phyloP scores from a whole-genome alignment of 1,140 invertebrate genomes.

The Zelostemma sp. region DNA sequence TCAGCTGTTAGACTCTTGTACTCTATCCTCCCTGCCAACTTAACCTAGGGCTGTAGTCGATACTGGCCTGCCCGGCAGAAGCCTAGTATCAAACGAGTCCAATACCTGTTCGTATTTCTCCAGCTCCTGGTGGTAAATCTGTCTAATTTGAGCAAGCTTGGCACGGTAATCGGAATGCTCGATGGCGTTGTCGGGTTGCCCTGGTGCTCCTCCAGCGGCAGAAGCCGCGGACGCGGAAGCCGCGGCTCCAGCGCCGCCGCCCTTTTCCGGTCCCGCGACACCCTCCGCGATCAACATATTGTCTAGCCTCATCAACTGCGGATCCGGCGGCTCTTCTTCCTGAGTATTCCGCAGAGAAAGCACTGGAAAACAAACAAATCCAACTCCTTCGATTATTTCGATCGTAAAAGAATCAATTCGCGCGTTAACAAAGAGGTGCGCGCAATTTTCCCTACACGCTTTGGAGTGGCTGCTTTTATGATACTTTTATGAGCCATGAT shows the following conservation, averaged over 20 bases:
- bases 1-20: too few relatives aligned
- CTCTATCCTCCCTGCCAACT: too few relatives aligned
- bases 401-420: conserved; percentile 69
- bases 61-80: too few relatives aligned
- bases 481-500: conserved; percentile 66
- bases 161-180: conserved; percentile 99
- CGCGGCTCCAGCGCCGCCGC: conserved; percentile 86
- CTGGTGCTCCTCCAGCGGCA: conserved; percentile 79
- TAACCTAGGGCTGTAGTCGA: too few relatives aligned
- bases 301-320: conserved; percentile 98
- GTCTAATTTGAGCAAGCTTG: conserved; percentile 98
- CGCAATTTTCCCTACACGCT: conserved; percentile 48
- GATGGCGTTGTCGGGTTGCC: conserved; percentile 92
- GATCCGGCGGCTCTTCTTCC: conserved; percentile 98
- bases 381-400: conserved; percentile 5
- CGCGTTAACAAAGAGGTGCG: too few relatives aligned
- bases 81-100: too few relatives aligned
- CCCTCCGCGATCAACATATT: conserved; percentile 99
- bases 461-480: conserved; percentile 62
- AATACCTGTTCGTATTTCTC: conserved; percentile 99
- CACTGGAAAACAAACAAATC: conserved; percentile 75
- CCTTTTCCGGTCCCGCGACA: conserved; percentile 97
- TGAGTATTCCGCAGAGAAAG: conserved; percentile 96
- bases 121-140: conserved; percentile 99
- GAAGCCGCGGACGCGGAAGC: conserved; percentile 92